Evolutionary conservation across 2,888 invertebrate species (phyloP).

Genomic region (Ferrisia virgata): DNA sequence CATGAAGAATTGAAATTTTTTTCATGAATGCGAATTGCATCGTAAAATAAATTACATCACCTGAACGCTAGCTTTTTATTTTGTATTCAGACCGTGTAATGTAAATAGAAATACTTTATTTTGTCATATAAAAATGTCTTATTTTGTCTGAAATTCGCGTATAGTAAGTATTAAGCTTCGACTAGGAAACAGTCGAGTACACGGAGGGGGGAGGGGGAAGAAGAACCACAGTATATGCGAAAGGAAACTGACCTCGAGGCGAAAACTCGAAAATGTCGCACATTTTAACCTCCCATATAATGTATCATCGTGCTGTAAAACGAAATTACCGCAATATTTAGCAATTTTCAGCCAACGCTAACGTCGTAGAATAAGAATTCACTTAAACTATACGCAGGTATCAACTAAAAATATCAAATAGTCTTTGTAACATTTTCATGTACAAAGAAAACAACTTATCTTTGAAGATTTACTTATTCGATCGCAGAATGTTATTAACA

Average conservation of each 20-base stretch:
- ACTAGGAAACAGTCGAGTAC: not conserved
- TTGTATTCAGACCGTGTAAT: not conserved
- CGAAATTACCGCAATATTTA: not conserved
- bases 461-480: not conserved
- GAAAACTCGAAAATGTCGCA: not conserved
- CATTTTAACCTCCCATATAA: not conserved
- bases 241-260: not conserved
- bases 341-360: not conserved
- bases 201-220: not conserved
- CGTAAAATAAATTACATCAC: slow-evolving; percentile 2
- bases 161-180: not conserved
- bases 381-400: not conserved
- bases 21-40: not conserved
- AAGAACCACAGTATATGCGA: too few species aligned
- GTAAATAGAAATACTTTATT: slow-evolving; percentile 2
- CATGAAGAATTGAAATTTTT: slow-evolving; percentile 2
- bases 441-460: not conserved
- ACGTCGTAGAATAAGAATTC: not conserved
- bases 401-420: not conserved
- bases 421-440: not conserved
- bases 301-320: not conserved
- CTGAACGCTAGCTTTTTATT: not conserved
- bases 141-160: not conserved
- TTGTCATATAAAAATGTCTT: slow-evolving; percentile 7
- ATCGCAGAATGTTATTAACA: not conserved